Evolutionary conservation across 2,888 invertebrate species (phyloP).

Genomic region (Morpho deidamia): DNA sequence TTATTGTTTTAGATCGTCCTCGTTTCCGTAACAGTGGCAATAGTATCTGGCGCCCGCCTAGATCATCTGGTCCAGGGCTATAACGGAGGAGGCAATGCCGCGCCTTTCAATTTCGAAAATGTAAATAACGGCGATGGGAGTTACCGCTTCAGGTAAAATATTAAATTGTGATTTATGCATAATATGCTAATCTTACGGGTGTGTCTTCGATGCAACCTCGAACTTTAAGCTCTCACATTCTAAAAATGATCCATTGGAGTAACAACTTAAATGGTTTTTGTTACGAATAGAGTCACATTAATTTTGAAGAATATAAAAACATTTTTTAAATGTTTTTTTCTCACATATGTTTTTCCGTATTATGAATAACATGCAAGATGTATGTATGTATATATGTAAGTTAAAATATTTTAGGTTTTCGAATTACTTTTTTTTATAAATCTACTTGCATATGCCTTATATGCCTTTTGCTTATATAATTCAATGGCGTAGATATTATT

Average conservation of each 20-base stretch:
- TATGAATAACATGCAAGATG: no score
- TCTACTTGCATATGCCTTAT: no score
- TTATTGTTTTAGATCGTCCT: slow-evolving; percentile 43
- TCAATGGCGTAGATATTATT: no score
- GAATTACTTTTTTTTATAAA: no score
- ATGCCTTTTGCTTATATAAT: no score
- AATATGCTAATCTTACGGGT: slow-evolving; percentile 3
- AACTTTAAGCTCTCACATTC: not conserved
- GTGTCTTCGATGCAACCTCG: slow-evolving; percentile 2
- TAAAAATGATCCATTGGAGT: not conserved
- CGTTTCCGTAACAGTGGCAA: slow-evolving; percentile 38
- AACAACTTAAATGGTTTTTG: not conserved
- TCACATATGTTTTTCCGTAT: no score
- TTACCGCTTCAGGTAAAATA: slow-evolving; percentile 79
- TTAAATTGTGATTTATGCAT: slow-evolving; percentile 13
- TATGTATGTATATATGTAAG: no score
- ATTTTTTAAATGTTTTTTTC: no score
- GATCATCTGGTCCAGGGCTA: slow-evolving; percentile 55
- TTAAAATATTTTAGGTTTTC: no score
- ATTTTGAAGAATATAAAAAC: no score
- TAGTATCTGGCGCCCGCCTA: slow-evolving; percentile 46
- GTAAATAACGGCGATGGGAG: slow-evolving; percentile 81
- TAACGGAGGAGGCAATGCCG: slow-evolving; percentile 36
- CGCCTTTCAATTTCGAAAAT: slow-evolving; percentile 77
- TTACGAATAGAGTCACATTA: no score